Conservation (phyloP, 2,888 invertebrate species). For the Mycogona germanica region DNA sequence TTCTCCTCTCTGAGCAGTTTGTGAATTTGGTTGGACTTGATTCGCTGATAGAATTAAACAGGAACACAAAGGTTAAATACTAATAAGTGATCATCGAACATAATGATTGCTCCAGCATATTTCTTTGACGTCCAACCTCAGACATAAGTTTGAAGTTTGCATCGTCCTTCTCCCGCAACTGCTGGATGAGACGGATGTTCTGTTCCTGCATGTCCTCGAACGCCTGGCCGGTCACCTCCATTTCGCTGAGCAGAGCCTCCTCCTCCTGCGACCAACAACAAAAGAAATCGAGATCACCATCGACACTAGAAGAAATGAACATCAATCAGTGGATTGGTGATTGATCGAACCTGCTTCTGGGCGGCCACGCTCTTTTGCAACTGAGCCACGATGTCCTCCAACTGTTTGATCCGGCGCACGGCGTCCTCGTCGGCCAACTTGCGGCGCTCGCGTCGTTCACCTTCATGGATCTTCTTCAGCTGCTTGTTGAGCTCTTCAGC, state of each 20-base stretch:
- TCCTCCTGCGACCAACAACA: conserved; percentile 52
- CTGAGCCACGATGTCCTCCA: conserved; percentile 87
- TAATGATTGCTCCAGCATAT: too few species aligned
- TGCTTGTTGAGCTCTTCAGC: conserved; percentile 60
- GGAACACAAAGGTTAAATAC: not conserved
- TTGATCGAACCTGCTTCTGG: conserved; percentile 51
- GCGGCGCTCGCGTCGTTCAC: conserved; percentile 77
- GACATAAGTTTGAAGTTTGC: conserved; percentile 99
- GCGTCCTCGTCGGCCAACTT: conserved; percentile 93
- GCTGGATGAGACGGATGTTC: conserved; percentile 87
- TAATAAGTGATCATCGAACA: not conserved
- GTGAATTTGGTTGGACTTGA: conserved; percentile 89
- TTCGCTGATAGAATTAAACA: conserved; percentile 39
- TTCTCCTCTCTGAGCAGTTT: conserved; percentile 90
- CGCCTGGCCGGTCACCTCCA: conserved; percentile 98
- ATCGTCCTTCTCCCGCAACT: conserved; percentile 91
- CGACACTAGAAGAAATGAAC: not conserved
- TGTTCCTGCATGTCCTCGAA: conserved; percentile 99
- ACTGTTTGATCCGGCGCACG: conserved; percentile 78
- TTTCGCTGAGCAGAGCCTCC: conserved; percentile 91
- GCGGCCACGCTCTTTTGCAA: conserved; percentile 61
- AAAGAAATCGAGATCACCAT: not conserved
- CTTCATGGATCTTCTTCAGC: conserved; percentile 49
- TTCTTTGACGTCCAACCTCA: conserved; percentile 47
- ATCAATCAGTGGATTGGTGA: conserved; percentile 19